These are phyloP conservation scores for Ophion costatus DNA, from an alignment of 2,888 invertebrate species.

Conservation along the genomic window DNA sequence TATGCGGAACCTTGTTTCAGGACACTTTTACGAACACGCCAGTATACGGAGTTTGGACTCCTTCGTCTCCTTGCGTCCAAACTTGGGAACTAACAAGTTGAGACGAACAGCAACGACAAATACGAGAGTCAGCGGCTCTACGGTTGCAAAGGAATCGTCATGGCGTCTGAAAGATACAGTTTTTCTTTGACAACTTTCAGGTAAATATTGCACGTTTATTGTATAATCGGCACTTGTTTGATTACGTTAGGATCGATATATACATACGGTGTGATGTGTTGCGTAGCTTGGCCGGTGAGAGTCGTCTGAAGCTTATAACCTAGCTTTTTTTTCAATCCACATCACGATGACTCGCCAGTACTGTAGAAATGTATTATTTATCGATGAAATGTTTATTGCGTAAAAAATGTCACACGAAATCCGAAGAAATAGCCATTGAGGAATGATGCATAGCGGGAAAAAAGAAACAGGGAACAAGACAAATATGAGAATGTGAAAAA, in stretches of 20 bases:
- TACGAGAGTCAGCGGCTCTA: constrained; percentile 48
- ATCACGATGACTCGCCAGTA: neutral
- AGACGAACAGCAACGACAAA: no score
- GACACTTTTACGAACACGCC: no score
- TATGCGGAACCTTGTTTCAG: no score
- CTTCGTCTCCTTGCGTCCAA: no score
- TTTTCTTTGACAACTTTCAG: constrained; percentile 96
- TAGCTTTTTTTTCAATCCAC: constrained; percentile 19
- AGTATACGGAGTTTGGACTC: no score
- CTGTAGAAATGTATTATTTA: neutral
- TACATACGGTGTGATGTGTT: neutral
- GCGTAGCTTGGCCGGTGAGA: constrained; percentile 8
- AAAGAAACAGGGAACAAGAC: neutral
- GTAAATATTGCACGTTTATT: constrained; percentile 82
- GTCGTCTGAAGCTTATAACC: constrained; percentile 45
- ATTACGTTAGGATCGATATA: neutral
- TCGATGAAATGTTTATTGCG: neutral
- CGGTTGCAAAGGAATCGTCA: constrained; percentile 87
- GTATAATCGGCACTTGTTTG: neutral
- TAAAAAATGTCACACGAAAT: neutral
- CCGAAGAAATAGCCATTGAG: neutral
- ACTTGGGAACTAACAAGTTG: no score
- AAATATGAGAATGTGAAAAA: neutral
- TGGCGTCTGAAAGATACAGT: constrained; percentile 98
- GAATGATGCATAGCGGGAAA: neutral